phyloP scores from a whole-genome alignment of 2,888 invertebrate genomes.

The Ceramica pisi region DNA sequence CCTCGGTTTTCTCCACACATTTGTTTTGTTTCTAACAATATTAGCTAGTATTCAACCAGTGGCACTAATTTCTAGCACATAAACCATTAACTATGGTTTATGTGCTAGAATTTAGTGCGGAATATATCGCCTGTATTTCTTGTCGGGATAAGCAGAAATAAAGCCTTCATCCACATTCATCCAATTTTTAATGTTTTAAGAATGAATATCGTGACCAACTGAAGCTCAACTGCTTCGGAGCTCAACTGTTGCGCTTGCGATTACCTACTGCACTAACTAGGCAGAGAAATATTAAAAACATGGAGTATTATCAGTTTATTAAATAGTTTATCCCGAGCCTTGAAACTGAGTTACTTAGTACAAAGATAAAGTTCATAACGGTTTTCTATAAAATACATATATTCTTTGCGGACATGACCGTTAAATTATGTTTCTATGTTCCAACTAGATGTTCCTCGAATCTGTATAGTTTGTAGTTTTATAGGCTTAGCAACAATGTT shows the following conservation, averaged over 20 bases:
- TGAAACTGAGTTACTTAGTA: not conserved
- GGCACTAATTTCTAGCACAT: too few species aligned
- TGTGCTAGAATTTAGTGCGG: too few species aligned
- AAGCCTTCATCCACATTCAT: not conserved
- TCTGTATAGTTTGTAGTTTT: slow-evolving; percentile 35
- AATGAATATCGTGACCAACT: too few species aligned
- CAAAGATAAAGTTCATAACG: not conserved
- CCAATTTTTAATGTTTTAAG: not conserved
- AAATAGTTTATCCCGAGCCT: not conserved
- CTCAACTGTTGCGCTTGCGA: not conserved
- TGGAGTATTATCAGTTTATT: too few species aligned
- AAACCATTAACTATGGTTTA: too few species aligned
- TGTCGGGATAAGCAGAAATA: not conserved
- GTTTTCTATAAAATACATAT: not conserved
- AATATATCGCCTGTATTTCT: not conserved
- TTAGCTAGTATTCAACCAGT: too few species aligned
- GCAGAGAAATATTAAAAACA: too few species aligned
- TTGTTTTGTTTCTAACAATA: slow-evolving; percentile 17
- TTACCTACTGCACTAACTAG: not conserved
- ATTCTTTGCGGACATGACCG: not conserved
- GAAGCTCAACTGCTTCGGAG: too few species aligned
- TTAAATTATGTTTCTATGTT: slow-evolving; percentile 13
- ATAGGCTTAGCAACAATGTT: slow-evolving; percentile 21
- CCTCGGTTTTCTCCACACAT: not conserved
- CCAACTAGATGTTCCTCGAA: slow-evolving; percentile 25